Percentiles rank a stretch among this genome's conserved stretches.
phyloP scores from a whole-genome alignment of 1,140 invertebrate species.

The Holotrichia oblita region DNA sequence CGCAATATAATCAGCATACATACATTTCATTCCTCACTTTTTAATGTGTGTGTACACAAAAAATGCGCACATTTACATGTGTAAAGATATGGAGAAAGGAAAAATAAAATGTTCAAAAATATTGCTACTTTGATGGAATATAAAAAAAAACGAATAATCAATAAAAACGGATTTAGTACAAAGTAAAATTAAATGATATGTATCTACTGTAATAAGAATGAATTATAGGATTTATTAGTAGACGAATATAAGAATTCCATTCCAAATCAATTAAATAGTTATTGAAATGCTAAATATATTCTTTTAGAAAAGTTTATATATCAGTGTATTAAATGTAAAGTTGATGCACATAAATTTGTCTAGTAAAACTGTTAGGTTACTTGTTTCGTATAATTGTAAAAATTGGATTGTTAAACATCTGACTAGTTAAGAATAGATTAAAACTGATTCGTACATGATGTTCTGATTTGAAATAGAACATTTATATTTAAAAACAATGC shows the following conservation, averaged over 20 bases:
- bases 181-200: neutral
- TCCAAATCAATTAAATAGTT: neutral
- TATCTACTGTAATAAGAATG: neutral
- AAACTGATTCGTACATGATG: neutral
- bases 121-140: neutral
- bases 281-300: no score
- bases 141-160: neutral
- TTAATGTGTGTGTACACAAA: neutral
- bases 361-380: no score
- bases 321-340: no score
- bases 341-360: no score
- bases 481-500: neutral
- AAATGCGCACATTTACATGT: neutral
- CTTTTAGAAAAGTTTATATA: no score
- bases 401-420: no score
- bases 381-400: no score
- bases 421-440: no score
- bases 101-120: neutral
- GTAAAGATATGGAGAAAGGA: neutral
- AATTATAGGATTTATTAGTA: neutral
- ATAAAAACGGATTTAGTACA: constrained; percentile 25
- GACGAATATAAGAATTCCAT: neutral
- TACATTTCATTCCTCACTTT: neutral
- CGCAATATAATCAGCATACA: neutral
- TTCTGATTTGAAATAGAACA: constrained; percentile 10